A percentile compares a stretch with the other conserved stretches of the same genome.
phyloP scores from a whole-genome alignment of 2,113 vertebrate genomes.

The Pica pica region DNA sequence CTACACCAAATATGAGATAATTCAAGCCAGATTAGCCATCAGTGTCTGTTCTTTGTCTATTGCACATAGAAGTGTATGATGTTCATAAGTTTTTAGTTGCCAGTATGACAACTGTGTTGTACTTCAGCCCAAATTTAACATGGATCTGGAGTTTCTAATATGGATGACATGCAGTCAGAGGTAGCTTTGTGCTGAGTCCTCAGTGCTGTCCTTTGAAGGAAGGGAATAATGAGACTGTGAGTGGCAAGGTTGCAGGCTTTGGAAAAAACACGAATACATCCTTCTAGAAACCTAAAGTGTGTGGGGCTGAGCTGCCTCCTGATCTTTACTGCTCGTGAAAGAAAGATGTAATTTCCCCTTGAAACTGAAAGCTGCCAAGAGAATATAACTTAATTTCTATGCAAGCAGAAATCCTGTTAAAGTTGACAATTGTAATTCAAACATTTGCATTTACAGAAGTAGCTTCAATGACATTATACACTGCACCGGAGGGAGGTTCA shows the following conservation, averaged over 20 bases:
- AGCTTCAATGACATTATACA: not conserved
- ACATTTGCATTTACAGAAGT: not conserved
- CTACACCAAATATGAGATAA: not conserved
- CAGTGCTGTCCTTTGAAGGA: not conserved
- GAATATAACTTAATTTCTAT: not conserved
- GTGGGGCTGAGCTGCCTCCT: not conserved
- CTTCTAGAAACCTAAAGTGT: not conserved
- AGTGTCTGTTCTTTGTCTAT: not conserved
- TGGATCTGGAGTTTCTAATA: not conserved
- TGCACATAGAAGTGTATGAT: not conserved
- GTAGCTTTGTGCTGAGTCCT: not conserved
- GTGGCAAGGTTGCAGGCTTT: not conserved
- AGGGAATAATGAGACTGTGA: not conserved
- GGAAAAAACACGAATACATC: not conserved
- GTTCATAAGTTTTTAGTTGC: not conserved
- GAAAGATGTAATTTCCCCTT: not conserved
- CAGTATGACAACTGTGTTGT: not conserved
- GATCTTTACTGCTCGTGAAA: not conserved
- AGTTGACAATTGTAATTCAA: not conserved
- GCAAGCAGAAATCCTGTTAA: not conserved
- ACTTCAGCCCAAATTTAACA: not conserved
- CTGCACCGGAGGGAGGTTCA: not conserved
- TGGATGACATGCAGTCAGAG: fast-evolving
- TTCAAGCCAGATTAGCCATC: not conserved
- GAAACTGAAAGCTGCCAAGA: not conserved